Base-by-base conservation (phyloP, 2,113 vertebrate species). In the Seriola aureovittata region DNA sequence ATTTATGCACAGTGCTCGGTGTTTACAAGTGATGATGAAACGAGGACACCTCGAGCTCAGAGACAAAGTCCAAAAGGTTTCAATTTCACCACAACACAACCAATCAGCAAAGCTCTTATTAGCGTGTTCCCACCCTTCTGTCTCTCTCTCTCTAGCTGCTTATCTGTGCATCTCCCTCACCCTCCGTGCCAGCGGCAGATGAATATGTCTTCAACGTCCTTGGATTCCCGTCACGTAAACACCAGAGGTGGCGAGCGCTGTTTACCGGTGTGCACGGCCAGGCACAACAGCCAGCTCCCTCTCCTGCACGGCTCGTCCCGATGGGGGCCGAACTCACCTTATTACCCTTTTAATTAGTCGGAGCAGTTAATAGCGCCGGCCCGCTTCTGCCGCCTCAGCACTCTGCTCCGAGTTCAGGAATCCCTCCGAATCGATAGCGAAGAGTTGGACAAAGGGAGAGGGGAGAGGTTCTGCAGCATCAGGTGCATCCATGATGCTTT, bases 271-370 rank as follows among this genome's bases (percentile, higher is more conserved):
- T 69, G 62, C 55, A 63, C 17, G 78, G 82, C 29, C 82, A 62
- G 75, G 80, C 42, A 66, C 29, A 82, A 75, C 75, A 75, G 89
- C 67, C 73, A 11, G 58, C 86, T 83, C 67, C 6, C 12, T 84
- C 83, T 82, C 71, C 50, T 34, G 69, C 85, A 78, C 80, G 72
- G 59, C 40, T 55, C 54, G 52, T 89, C 92, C 87, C 86, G 4
- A 29, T 29, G 23, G 87, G 90, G 93, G 85, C 68, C 71, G 52
- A 75, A 59, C 85, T 95, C 93, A 95, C 93, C 93, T 94, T 93
- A 89, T 95, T 96, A 95, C 90, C 94, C 94, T 95, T 95, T 95
- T 95, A 95, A 95, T 95, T 94, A 94, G 90, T 89, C 59, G 75
- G 70, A 88, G 89, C 93, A 89, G 90, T 93, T 95, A 93, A 95